These are phyloP conservation scores for Pygmarrhopalites habei DNA, from an alignment of 1,140 invertebrate species.

Conservation along the genomic window DNA sequence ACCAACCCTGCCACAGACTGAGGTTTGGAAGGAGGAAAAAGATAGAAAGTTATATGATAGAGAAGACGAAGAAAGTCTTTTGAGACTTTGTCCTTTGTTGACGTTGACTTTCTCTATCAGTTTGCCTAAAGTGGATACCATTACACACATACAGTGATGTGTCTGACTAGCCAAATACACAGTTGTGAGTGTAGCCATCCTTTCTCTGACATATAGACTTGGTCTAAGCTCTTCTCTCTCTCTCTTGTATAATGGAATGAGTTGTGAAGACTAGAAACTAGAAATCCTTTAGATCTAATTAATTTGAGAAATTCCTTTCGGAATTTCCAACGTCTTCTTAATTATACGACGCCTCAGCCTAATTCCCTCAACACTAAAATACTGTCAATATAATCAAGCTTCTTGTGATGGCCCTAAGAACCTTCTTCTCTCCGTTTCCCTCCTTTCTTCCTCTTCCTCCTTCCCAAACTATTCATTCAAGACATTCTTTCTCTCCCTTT, in stretches of 20 bases:
- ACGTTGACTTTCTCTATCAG: background rate
- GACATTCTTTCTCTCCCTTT: too few species aligned
- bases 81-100: background rate
- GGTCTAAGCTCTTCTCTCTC: too few species aligned
- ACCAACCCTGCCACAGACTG: background rate
- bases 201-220: too few species aligned
- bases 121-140: too few species aligned
- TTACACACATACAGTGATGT: too few species aligned
- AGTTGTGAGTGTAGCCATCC: too few species aligned
- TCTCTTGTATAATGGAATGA: background rate
- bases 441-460: slow-evolving; percentile 1
- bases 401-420: background rate
- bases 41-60: background rate
- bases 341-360: slow-evolving; percentile 20
- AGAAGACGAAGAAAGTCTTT: background rate
- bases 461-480: background rate
- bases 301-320: slow-evolving; percentile 28
- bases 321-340: slow-evolving; percentile 24
- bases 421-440: background rate
- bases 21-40: background rate
- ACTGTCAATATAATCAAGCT: slow-evolving; percentile 19
- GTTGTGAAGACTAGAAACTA: background rate
- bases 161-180: too few species aligned
- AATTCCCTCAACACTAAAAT: slow-evolving; percentile 22
- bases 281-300: slow-evolving; percentile 24